phyloP scores from a whole-genome alignment of 2,113 vertebrate genomes.

The Vidua macroura region DNA sequence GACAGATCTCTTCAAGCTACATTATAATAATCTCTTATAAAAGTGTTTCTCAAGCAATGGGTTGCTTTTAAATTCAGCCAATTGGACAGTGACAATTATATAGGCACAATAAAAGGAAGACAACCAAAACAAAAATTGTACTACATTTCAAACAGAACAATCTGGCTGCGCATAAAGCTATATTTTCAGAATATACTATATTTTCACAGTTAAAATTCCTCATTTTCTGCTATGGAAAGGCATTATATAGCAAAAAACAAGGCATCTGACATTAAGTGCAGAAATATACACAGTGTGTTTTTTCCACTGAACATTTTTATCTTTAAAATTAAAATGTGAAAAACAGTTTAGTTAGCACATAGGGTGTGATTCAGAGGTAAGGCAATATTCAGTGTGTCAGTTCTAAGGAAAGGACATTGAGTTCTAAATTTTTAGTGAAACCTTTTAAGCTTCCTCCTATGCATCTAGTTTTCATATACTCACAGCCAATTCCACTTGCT shows the following conservation, averaged over 20 bases:
- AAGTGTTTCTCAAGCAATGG: neutral
- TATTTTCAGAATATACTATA: neutral
- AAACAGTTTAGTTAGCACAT: neutral
- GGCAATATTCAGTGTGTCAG: neutral
- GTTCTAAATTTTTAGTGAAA: slow-evolving; percentile 8
- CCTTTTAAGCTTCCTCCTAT: neutral
- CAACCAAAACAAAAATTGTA: neutral
- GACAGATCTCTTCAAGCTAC: neutral
- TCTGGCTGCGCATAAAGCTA: neutral
- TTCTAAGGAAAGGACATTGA: neutral
- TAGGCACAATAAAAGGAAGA: neutral
- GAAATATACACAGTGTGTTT: neutral
- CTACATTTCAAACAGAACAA: neutral
- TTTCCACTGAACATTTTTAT: neutral
- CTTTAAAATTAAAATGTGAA: neutral
- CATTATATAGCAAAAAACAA: neutral
- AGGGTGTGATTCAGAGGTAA: neutral
- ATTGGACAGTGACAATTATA: neutral
- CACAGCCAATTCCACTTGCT: neutral
- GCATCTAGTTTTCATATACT: neutral
- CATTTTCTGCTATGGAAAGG: neutral
- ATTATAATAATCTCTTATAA: neutral
- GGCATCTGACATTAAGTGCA: neutral
- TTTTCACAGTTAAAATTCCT: neutral
- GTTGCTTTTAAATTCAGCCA: neutral